These are phyloP conservation scores for Sphyrna mokarran DNA, from an alignment of 2,113 vertebrate species.

Conservation along the genomic window DNA sequence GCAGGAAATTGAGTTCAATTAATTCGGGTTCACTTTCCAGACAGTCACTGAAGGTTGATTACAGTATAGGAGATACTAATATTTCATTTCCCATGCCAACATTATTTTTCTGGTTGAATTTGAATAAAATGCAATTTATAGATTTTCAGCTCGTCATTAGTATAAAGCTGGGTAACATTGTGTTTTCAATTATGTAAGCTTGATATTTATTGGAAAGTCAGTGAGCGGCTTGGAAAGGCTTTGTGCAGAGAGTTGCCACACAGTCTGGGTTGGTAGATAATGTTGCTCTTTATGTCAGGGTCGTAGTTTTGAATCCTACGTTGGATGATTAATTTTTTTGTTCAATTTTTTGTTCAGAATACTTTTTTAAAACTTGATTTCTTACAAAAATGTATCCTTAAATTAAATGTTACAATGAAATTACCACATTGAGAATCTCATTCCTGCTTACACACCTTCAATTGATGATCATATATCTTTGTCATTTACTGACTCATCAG, in stretches of 20 bases:
- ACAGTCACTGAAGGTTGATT: too few relatives aligned
- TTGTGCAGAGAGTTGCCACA: background rate
- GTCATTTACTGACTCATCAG: background rate
- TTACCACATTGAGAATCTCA: background rate
- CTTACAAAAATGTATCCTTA: background rate
- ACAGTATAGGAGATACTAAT: too few relatives aligned
- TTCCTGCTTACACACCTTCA: background rate
- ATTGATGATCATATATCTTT: background rate
- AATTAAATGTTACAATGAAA: background rate
- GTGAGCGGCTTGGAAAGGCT: background rate
- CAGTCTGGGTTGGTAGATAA: background rate
- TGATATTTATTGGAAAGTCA: background rate
- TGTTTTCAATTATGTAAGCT: too few relatives aligned
- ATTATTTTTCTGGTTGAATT: background rate
- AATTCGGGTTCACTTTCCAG: too few relatives aligned
- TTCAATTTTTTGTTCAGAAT: background rate
- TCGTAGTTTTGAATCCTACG: background rate
- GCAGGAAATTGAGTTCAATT: too few relatives aligned
- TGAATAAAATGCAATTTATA: background rate
- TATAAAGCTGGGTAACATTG: background rate
- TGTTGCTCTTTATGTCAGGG: background rate
- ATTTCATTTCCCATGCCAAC: too few relatives aligned
- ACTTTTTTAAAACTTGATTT: background rate
- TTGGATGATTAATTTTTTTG: background rate
- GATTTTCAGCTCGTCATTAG: too few relatives aligned